Conservation (phyloP, 2,888 invertebrate species). For the Syritta pipiens region DNA sequence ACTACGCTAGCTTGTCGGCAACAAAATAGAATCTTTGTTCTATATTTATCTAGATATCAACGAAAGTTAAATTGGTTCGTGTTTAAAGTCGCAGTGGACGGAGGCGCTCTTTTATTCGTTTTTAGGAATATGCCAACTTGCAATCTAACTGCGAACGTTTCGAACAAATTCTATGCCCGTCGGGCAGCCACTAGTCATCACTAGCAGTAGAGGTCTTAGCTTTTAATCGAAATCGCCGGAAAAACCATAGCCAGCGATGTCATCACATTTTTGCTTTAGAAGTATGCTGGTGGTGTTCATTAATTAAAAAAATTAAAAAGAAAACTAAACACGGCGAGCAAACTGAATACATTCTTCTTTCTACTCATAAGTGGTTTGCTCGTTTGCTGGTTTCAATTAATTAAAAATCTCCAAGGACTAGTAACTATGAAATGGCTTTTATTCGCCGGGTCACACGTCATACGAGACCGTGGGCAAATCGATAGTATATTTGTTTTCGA, state of each 20-base stretch:
- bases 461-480: conserved; percentile 2
- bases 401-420: conserved; percentile 10
- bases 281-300: conserved; percentile 23
- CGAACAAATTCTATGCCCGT: conserved; percentile 13
- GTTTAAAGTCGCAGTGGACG: conserved; percentile 26
- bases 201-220: conserved; percentile 17
- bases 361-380: conserved; percentile 54
- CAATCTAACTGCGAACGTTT: conserved; percentile 41
- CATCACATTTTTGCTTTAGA: conserved; percentile 23
- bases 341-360: conserved; percentile 11
- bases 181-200: conserved; percentile 16
- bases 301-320: conserved; percentile 52
- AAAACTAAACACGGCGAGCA: conserved; percentile 14
- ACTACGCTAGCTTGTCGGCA: conserved; percentile 1
- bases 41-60: conserved; percentile 52
- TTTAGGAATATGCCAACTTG: conserved; percentile 10
- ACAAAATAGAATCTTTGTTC: conserved; percentile 59
- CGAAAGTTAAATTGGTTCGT: conserved; percentile 49
- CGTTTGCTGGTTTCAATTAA: conserved; percentile 43
- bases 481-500: conserved; percentile 20
- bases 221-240: conserved; percentile 31
- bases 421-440: conserved; percentile 1
- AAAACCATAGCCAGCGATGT: conserved; percentile 17
- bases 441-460: background rate
- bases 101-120: conserved; percentile 11